These are phyloP conservation scores for Apus apus DNA, from an alignment of 2,113 vertebrate genomes.

Conservation along the genomic window DNA sequence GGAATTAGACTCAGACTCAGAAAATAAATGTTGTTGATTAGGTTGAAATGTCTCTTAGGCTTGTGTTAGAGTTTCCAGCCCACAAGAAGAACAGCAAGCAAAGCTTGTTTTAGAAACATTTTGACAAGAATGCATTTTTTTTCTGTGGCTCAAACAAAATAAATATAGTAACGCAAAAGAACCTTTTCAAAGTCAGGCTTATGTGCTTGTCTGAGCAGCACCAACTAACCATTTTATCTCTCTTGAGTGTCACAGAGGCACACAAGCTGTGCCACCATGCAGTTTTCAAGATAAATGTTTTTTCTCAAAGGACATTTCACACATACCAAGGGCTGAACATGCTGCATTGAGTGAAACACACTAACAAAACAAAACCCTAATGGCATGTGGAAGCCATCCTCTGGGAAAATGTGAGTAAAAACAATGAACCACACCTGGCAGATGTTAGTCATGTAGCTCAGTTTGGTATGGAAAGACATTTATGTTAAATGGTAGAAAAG, in stretches of 20 bases:
- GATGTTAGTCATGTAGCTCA: neutral
- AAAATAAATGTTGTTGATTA: conserved; percentile 11
- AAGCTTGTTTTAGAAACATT: conserved; percentile 44
- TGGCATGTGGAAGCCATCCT: neutral
- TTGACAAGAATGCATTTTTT: conserved; percentile 42
- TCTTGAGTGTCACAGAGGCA: conserved; percentile 28
- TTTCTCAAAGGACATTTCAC: neutral
- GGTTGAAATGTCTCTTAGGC: conserved; percentile 17
- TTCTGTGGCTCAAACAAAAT: conserved; percentile 17
- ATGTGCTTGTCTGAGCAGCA: conserved; percentile 28
- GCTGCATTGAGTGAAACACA: neutral
- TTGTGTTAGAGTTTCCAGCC: conserved; percentile 26
- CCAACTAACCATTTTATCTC: conserved; percentile 33
- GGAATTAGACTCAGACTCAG: neutral
- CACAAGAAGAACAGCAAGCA: conserved; percentile 7
- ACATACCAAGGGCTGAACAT: neutral
- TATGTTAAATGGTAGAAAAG: neutral
- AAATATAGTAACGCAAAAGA: conserved; percentile 36
- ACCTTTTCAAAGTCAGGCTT: conserved; percentile 50
- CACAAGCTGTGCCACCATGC: neutral
- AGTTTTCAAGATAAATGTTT: conserved; percentile 14
- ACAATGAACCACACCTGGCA: neutral
- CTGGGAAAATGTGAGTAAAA: neutral
- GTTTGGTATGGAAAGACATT: neutral
- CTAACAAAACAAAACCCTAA: neutral